Percentiles rank a stretch among this genome's conserved stretches.
Conservation (phyloP, 2,797 vertebrate genomes). For the Tympanoctomys barrerae region DNA sequence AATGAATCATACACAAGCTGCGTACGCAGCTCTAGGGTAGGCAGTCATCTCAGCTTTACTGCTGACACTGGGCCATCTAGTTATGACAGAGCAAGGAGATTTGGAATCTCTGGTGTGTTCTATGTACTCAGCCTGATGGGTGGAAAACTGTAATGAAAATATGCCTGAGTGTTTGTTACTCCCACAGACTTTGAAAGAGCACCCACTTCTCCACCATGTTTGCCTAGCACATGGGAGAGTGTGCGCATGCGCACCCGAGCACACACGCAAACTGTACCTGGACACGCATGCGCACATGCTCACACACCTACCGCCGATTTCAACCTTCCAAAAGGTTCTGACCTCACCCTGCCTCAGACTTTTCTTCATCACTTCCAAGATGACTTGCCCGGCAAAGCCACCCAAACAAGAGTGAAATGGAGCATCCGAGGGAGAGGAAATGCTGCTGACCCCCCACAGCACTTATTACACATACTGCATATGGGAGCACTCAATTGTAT, state of each 20-base stretch:
- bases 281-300: not conserved
- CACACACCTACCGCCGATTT: not conserved
- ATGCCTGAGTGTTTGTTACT: not conserved
- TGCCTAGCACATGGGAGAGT: not conserved
- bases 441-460: not conserved
- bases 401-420: not conserved
- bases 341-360: not conserved
- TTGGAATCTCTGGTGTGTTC: not conserved
- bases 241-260: not conserved
- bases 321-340: not conserved
- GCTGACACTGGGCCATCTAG: not conserved
- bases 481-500: slow-evolving; percentile 6
- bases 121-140: not conserved
- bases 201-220: not conserved
- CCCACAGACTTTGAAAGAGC: not conserved
- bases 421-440: not conserved
- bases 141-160: not conserved
- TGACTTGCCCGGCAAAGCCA: not conserved
- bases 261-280: not conserved
- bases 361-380: not conserved
- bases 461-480: not conserved
- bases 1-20: slow-evolving; percentile 19
- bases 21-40: not conserved
- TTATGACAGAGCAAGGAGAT: not conserved
- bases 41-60: not conserved